Evolutionary conservation across 2,797 vertebrate genomes (phyloP), one percentile per base, ranked within the genome.

Genomic region (Anguilla pacifica): DNA sequence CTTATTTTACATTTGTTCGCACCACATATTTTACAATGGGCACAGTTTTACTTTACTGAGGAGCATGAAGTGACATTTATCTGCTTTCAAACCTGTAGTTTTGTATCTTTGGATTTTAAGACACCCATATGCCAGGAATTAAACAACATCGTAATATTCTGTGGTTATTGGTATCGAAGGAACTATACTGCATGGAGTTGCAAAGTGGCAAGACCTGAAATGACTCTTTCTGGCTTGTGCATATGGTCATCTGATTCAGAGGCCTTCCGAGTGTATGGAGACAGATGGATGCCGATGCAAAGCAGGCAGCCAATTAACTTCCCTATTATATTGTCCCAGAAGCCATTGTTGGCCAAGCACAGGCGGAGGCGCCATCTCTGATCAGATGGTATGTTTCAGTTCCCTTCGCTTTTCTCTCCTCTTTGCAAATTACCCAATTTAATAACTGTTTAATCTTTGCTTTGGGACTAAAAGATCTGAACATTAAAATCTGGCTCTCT

Each of bases 401-500:
- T 61, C 55, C 53, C 35, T 79, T 43, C 5, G 39, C 2, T 79
- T 79, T 77, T 46, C 53, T 57, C 22, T 81, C 19, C 70, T 35
- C 49, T 83, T 87, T 25, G 64, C 31, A 82, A 83, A 83, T 82
- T 43, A 46, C 39, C 49, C 49, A 15, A 46, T 22, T 70, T 43
- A 83, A 83, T 64, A n/a, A 6, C n/a, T 13, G 9, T 17, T 81
- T 49, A 64, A 43, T 55, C 22, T 61, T 59, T 70, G 86, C 13
- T 83, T 67, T 49, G 43, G 43, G 86, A n/a, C 46, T 28, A 67
- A 61, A 81, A 31, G 25, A n/a, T 82, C 35, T 64, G 35, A 83
- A 82, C 79, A 87, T 83, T 59, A 83, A 82, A 55, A 87, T 53
- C 11, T 2, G 88, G 87, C 70, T 11, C 83, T 88, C 84, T 31